Evolutionary conservation across 2,797 vertebrate species (phyloP).

Genomic region (Crocidura indochinensis): DNA sequence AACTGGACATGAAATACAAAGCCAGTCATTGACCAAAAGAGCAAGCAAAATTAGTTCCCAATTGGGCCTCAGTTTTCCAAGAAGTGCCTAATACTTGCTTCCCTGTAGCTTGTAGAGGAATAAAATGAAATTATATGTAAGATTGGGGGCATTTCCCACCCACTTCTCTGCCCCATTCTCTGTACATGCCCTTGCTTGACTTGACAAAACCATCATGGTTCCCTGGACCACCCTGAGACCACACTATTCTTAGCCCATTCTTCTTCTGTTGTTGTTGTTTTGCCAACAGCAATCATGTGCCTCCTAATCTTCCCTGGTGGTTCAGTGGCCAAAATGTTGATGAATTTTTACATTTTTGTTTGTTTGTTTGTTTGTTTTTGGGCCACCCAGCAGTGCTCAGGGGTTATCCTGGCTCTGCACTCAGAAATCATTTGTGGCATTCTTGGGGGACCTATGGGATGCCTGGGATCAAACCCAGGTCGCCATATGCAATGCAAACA

Average conservation of each 20-base stretch:
- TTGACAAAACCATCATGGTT: background rate
- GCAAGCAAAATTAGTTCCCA: background rate
- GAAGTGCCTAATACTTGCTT: background rate
- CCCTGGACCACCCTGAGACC: background rate
- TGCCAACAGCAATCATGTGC: slow-evolving; percentile 31
- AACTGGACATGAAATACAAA: slow-evolving; percentile 41
- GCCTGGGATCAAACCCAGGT: too few relatives aligned
- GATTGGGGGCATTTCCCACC: background rate
- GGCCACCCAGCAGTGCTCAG: too few relatives aligned
- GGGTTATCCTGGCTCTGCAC: too few relatives aligned
- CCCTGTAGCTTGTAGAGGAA: background rate
- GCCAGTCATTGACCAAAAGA: slow-evolving; percentile 52
- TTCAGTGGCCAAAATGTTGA: background rate
- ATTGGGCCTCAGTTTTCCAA: background rate
- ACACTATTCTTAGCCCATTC: background rate
- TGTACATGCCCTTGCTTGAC: background rate
- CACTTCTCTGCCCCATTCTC: background rate
- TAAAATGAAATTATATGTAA: background rate
- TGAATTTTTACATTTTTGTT: background rate
- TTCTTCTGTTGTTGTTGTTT: background rate
- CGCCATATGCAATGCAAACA: too few relatives aligned
- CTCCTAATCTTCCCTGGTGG: background rate
- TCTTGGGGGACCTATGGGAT: too few relatives aligned
- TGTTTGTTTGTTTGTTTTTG: too few relatives aligned
- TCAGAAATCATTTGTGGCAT: too few relatives aligned